Conservation (phyloP, 2,888 invertebrate genomes). For the Acanthosepion lycidas region DNA sequence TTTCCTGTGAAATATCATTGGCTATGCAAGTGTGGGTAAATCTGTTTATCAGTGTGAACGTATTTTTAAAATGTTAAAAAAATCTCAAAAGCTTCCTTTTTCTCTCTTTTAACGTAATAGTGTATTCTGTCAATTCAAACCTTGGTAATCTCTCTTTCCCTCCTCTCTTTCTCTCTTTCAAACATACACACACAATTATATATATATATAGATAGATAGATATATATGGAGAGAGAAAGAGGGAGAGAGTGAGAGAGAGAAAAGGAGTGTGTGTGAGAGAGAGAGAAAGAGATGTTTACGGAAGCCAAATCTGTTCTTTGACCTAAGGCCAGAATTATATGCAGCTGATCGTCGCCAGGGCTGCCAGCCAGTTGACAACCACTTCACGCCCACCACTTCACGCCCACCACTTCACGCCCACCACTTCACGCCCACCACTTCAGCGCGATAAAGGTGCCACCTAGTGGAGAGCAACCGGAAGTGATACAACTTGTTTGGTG, state of each 20-base stretch:
- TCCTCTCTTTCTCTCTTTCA: no score
- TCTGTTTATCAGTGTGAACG: no score
- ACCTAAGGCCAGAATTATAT: background rate
- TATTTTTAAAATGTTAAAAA: no score
- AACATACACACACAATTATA: no score
- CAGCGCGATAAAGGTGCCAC: background rate
- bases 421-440: conserved; percentile 33
- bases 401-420: background rate
- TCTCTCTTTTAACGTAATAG: no score
- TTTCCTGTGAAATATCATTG: no score
- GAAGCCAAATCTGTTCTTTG: background rate
- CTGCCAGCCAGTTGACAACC: background rate
- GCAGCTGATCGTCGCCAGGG: background rate
- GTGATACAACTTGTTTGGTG: conserved; percentile 20
- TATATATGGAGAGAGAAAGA: background rate
- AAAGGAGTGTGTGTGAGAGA: no score
- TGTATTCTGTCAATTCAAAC: no score
- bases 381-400: conserved; percentile 33
- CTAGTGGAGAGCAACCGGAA: background rate
- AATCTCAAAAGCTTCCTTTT: no score
- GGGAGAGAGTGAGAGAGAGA: background rate
- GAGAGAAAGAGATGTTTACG: background rate
- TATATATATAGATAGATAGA: background rate
- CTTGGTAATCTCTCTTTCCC: no score
- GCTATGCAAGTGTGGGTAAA: no score